These are phyloP conservation scores for Lacanobia oleracea DNA, from an alignment of 2,888 invertebrate species.

Conservation along the genomic window DNA sequence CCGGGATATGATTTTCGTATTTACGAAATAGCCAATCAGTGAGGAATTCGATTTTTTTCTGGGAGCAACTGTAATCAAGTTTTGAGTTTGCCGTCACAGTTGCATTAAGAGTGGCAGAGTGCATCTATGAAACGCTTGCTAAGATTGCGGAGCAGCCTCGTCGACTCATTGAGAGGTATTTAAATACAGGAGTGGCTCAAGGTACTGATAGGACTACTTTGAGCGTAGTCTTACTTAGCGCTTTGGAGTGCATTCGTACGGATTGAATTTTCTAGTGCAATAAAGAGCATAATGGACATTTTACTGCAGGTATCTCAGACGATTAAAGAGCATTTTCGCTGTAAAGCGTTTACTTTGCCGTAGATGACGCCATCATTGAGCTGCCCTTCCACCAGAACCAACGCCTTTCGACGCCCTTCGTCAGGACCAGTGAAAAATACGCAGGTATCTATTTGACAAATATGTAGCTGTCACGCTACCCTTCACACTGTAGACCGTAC, in stretches of 20 bases:
- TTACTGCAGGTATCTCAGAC: neutral
- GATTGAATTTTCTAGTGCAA: conserved; percentile 16
- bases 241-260: conserved; percentile 1
- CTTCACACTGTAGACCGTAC: neutral
- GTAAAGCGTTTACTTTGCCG: neutral
- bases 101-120: conserved; percentile 41
- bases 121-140: conserved; percentile 42
- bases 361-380: neutral
- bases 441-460: conserved; percentile 24
- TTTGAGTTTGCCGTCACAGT: conserved; percentile 38
- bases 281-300: conserved; percentile 4
- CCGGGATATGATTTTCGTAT: conserved; percentile 46
- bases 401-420: neutral
- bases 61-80: conserved; percentile 40
- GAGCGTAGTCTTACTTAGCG: conserved; percentile 3
- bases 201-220: conserved; percentile 24
- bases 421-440: conserved; percentile 20
- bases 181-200: conserved; percentile 27
- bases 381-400: neutral
- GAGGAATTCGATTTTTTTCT: conserved; percentile 31
- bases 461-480: conserved; percentile 10
- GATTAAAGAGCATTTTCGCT: neutral
- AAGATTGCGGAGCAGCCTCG: conserved; percentile 39
- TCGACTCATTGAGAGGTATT: conserved; percentile 35
- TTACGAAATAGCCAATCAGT: conserved; percentile 55